Evolutionary conservation across 2,888 invertebrate species (phyloP).

Genomic region (Eilema griseolum): DNA sequence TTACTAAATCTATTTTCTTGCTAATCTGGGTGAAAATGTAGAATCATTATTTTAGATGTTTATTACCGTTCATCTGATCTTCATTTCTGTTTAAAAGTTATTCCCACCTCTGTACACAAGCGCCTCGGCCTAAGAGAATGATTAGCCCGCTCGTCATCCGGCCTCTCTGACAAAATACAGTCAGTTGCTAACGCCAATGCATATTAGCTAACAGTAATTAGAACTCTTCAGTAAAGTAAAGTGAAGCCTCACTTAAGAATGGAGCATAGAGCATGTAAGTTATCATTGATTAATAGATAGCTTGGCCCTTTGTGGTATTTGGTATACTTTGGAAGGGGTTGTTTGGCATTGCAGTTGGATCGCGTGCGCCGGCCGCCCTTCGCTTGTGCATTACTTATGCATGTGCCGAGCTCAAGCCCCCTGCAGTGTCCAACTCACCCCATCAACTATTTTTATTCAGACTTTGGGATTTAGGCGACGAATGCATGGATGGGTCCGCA

Average conservation of each 20-base stretch:
- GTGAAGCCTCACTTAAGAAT: constrained; percentile 33
- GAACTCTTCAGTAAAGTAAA: constrained; percentile 27
- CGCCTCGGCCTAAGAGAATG: not conserved
- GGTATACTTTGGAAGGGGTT: constrained; percentile 56
- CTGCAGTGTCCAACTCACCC: constrained; percentile 56
- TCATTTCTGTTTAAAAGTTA: not conserved
- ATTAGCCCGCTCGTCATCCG: no score
- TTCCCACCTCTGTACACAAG: not conserved
- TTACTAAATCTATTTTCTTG: not conserved
- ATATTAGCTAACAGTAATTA: not conserved
- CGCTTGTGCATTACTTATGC: constrained; percentile 84
- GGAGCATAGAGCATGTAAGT: constrained; percentile 53
- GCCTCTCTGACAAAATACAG: no score
- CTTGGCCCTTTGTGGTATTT: constrained; percentile 63
- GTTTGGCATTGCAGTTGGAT: constrained; percentile 71
- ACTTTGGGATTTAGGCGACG: constrained; percentile 74
- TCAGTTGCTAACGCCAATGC: not conserved
- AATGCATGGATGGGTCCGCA: constrained; percentile 72
- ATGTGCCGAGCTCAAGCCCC: constrained; percentile 72
- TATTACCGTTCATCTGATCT: not conserved
- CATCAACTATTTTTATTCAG: constrained; percentile 75
- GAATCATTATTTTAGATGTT: no score
- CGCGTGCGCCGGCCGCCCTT: constrained; percentile 82
- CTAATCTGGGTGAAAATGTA: not conserved
- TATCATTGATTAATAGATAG: constrained; percentile 78